Base-by-base conservation (phyloP, 2,113 vertebrate genomes). In the Myanophis thanlyinensis region DNA sequence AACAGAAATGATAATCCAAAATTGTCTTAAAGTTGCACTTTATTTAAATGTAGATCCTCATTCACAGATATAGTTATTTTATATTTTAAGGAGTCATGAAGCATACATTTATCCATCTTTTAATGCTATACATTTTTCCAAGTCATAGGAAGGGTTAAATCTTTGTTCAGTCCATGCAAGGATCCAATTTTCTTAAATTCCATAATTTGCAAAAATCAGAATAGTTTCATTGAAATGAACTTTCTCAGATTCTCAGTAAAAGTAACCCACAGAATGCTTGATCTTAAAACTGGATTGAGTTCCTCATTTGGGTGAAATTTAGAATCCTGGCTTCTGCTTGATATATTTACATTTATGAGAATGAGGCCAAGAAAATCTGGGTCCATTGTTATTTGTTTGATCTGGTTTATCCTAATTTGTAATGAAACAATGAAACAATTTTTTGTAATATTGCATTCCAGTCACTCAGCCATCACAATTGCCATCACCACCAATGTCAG, bases 401-500 rank as follows among this genome's bases (percentile, higher is more conserved):
- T 93, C 89, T 94, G n/a, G 47, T 52, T 93, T 51, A 88, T 91
- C 56, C 92, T 94, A 54, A n/a, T 90, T 91, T 48, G 49, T 91
- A 88, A 40, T 84, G n/a, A n/a, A n/a, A 52, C 92, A 48, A 89
- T 62, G 85, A 93, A 53, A 30, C 56, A 95, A n/a, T 27, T 25
- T 35, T 84, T 93, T 95, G 95, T 51, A 59, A 27, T 92, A 53
- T 49, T 54, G 44, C 93, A 92, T 94, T 95, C 91, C 90, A 92
- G 23, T 91, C 85, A 91, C 88, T 22, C 87, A 94, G 46, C 87
- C 93, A 91, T 46, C 94, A 95, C 88, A 89, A 62, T 52, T 90
- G 52, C 20, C 92, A 92, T 54, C 52, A 89, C 87, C 89, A 30
- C 85, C 62, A 85, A 93, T 93, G 96, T 95, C 93, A 95, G 95